These are phyloP conservation scores for Periparus ater DNA, from an alignment of 2,797 vertebrate species.

Conservation along the genomic window DNA sequence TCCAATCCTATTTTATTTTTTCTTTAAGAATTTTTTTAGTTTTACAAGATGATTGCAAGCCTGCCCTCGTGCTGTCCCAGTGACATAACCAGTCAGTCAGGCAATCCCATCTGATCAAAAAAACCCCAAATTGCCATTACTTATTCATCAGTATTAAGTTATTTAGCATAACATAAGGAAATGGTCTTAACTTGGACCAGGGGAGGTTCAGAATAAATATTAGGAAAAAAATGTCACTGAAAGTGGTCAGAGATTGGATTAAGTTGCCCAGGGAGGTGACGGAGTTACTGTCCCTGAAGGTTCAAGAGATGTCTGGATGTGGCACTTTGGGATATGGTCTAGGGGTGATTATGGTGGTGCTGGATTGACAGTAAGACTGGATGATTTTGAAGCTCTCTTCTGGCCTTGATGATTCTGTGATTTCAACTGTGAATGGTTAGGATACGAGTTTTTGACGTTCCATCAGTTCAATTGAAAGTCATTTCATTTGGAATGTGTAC, in stretches of 20 bases:
- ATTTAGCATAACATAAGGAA: not conserved
- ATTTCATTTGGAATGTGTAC: not conserved
- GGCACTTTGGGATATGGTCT: not conserved
- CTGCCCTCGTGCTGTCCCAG: not conserved
- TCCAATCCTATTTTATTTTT: not conserved
- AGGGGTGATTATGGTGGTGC: not conserved
- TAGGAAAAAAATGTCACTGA: not conserved
- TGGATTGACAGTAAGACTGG: not conserved
- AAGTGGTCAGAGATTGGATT: not conserved
- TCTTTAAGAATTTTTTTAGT: not conserved
- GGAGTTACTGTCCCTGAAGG: not conserved
- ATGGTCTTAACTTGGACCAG: not conserved
- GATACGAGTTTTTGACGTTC: not conserved
- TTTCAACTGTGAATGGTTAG: not conserved
- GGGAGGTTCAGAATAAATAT: not conserved
- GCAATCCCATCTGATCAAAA: not conserved
- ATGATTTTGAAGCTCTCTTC: not conserved
- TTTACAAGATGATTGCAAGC: not conserved
- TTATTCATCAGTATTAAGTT: not conserved
- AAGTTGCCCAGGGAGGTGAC: not conserved
- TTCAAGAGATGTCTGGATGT: not conserved
- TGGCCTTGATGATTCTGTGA: not conserved
- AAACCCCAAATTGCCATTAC: accelerated
- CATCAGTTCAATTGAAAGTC: not conserved
- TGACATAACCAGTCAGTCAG: not conserved